Conservation (phyloP, 1,140 invertebrate genomes). For the Euwallacea similis region DNA sequence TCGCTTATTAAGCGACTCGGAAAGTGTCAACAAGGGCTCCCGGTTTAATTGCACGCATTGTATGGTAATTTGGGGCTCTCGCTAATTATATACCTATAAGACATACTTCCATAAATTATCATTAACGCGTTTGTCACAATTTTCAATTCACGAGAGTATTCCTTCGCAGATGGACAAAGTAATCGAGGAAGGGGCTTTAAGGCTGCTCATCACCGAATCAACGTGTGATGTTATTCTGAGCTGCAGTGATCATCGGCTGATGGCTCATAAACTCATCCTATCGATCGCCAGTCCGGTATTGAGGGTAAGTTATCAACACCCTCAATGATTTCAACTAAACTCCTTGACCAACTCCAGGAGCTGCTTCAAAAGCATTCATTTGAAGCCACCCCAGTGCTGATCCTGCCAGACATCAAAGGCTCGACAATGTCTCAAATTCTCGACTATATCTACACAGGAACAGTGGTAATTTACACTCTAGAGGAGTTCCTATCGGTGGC, state of each 20-base stretch:
- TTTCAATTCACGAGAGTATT: too few species aligned
- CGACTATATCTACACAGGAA: slow-evolving; percentile 53
- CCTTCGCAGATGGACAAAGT: slow-evolving; percentile 45
- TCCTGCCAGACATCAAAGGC: slow-evolving; percentile 47
- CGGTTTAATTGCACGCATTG: too few species aligned
- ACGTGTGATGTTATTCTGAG: slow-evolving; percentile 51
- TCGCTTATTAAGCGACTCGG: too few species aligned
- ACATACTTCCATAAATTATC: too few species aligned
- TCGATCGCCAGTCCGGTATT: slow-evolving; percentile 53
- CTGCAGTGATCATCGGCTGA: slow-evolving; percentile 47
- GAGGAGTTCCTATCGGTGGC: slow-evolving; percentile 47
- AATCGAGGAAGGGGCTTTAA: slow-evolving; percentile 48
- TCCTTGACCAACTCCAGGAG: slow-evolving; percentile 41
- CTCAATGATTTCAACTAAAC: background rate
- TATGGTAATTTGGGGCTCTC: too few species aligned
- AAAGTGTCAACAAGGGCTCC: too few species aligned
- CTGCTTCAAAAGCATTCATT: slow-evolving; percentile 41
- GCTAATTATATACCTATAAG: too few species aligned
- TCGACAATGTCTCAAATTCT: slow-evolving; percentile 50
- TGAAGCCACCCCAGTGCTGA: slow-evolving; percentile 39
- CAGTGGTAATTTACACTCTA: slow-evolving; percentile 42
- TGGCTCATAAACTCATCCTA: slow-evolving; percentile 51
- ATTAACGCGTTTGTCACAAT: too few species aligned
- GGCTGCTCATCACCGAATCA: slow-evolving; percentile 46
- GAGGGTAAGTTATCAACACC: slow-evolving; percentile 42